phyloP scores from a whole-genome alignment of 2,888 invertebrate species.

The Leptopterna dolabrata region DNA sequence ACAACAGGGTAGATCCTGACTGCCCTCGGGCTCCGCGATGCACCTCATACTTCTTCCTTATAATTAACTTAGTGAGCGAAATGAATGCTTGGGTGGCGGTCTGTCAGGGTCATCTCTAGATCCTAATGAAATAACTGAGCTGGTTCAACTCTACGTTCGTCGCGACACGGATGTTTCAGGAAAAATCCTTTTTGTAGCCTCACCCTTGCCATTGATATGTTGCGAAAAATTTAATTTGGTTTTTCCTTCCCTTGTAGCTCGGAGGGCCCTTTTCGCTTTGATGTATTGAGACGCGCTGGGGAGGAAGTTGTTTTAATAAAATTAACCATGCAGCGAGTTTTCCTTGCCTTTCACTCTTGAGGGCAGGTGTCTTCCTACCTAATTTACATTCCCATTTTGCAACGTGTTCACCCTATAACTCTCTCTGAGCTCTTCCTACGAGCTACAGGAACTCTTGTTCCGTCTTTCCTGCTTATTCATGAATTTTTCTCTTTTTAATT shows the following conservation, averaged over 20 bases:
- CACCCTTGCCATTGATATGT: not conserved
- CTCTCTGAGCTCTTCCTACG: not conserved
- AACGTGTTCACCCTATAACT: not conserved
- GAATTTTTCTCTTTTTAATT: conserved; percentile 3
- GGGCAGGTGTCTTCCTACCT: conserved; percentile 39
- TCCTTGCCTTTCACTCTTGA: not conserved
- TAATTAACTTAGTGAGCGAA: not conserved
- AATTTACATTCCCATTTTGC: conserved; percentile 34
- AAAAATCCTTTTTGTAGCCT: not conserved
- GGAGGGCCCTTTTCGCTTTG: not conserved
- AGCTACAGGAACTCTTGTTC: not conserved
- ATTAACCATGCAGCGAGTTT: conserved; percentile 30
- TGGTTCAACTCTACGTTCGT: not conserved
- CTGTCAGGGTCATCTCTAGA: not conserved
- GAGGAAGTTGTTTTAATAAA: conserved; percentile 32
- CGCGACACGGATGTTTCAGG: not conserved
- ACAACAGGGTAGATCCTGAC: too few relatives aligned
- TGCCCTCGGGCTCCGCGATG: too few relatives aligned
- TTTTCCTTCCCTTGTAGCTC: not conserved
- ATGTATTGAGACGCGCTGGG: not conserved
- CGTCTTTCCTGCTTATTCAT: not conserved
- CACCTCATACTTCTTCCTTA: not conserved
- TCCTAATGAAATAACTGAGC: not conserved
- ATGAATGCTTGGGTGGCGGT: not conserved
- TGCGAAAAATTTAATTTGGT: not conserved